phyloP scores from a whole-genome alignment of 1,140 invertebrate species.

The Zaprionus gabonicus region DNA sequence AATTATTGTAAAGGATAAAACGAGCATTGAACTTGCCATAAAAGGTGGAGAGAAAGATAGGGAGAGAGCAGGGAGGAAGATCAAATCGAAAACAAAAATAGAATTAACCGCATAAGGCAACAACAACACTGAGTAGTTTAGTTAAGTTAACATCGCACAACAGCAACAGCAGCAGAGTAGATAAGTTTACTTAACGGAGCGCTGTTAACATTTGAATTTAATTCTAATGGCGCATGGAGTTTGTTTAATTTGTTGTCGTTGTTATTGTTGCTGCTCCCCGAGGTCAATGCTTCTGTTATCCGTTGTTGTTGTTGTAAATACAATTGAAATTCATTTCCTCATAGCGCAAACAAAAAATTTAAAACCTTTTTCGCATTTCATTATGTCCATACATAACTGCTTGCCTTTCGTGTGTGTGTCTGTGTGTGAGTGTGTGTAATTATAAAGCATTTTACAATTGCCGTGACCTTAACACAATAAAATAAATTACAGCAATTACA shows the following conservation, averaged over 20 bases:
- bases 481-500: slow-evolving; percentile 76
- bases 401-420: slow-evolving; percentile 16
- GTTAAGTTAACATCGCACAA: neutral
- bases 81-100: neutral
- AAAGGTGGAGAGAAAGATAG: neutral
- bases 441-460: slow-evolving; percentile 68
- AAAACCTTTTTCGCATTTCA: slow-evolving; percentile 52
- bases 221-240: slow-evolving; percentile 27
- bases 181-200: slow-evolving; percentile 1
- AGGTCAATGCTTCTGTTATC: slow-evolving; percentile 51
- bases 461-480: slow-evolving; percentile 84
- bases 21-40: slow-evolving; percentile 60
- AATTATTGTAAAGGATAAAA: slow-evolving; percentile 75
- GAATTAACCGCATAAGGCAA: neutral
- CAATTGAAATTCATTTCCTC: slow-evolving; percentile 75
- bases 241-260: slow-evolving; percentile 30
- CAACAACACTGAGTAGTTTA: neutral
- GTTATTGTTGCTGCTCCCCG: slow-evolving; percentile 30
- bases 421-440: slow-evolving; percentile 47
- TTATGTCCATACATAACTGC: slow-evolving; percentile 29
- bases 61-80: neutral
- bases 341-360: slow-evolving; percentile 45
- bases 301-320: slow-evolving; percentile 39
- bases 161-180: neutral
- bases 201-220: slow-evolving; percentile 19